Evolutionary conservation across 2,113 vertebrate genomes (phyloP).

Genomic region (Lasiurus borealis): DNA sequence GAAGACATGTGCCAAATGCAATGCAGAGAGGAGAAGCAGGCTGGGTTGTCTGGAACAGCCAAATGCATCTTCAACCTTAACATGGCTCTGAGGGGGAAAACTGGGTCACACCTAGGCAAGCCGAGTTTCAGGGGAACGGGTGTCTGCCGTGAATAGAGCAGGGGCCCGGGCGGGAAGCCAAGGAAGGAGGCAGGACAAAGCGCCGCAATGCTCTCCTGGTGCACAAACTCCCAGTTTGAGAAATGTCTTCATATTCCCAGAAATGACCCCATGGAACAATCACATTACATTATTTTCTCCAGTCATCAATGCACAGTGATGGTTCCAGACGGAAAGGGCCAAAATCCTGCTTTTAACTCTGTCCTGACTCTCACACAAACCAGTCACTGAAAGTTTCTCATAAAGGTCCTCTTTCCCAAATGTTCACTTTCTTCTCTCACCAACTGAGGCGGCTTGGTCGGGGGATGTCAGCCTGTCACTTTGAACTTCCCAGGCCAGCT

Average conservation of each 20-base stretch:
- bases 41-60: background rate
- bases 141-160: background rate
- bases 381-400: background rate
- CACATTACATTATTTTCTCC: constrained; percentile 70
- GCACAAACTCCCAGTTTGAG: constrained; percentile 71
- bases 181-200: background rate
- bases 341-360: constrained; percentile 57
- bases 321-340: constrained; percentile 51
- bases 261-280: constrained; percentile 82
- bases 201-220: constrained; percentile 30
- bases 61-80: constrained; percentile 30
- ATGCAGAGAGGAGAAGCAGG: constrained; percentile 73
- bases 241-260: constrained; percentile 81
- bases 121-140: background rate
- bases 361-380: background rate
- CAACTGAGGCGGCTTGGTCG: background rate
- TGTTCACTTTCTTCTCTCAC: background rate
- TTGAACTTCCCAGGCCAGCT: background rate
- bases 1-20: constrained; percentile 81
- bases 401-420: background rate
- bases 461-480: background rate
- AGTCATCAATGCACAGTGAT: constrained; percentile 32
- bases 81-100: background rate
- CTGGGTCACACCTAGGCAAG: background rate
- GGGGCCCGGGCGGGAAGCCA: background rate